These are phyloP conservation scores for Sorex fumeus DNA, from an alignment of 2,113 vertebrate species.

Conservation along the genomic window DNA sequence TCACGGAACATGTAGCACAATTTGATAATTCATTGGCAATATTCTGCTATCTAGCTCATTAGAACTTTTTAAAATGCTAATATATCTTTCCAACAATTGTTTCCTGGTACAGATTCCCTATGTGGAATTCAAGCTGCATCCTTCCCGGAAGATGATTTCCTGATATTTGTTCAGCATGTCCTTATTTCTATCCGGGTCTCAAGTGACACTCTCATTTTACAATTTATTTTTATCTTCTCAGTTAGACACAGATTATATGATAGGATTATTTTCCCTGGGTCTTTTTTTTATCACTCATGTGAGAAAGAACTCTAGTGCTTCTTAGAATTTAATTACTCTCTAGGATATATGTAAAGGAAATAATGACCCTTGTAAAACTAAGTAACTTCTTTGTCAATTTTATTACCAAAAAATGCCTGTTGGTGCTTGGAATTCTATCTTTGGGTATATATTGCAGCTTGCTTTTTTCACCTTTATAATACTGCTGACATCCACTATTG, in stretches of 20 bases:
- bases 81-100: conserved; percentile 67
- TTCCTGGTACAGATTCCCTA: conserved; percentile 68
- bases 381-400: conserved; percentile 64
- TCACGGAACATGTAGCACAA: conserved; percentile 73
- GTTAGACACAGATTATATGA: conserved; percentile 78
- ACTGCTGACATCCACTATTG: conserved; percentile 54
- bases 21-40: conserved; percentile 77
- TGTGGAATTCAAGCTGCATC: conserved; percentile 79
- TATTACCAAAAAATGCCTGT: not conserved
- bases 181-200: conserved; percentile 68
- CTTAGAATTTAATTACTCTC: conserved; percentile 81
- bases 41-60: conserved; percentile 73
- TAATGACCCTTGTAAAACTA: not conserved
- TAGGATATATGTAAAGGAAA: conserved; percentile 80
- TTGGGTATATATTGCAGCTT: not conserved
- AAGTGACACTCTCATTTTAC: conserved; percentile 75
- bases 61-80: conserved; percentile 84
- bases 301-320: conserved; percentile 66
- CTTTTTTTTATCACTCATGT: conserved; percentile 78
- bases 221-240: conserved; percentile 82
- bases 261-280: conserved; percentile 50
- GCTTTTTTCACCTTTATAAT: conserved; percentile 70
- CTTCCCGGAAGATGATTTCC: conserved; percentile 83
- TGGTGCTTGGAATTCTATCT: conserved; percentile 22
- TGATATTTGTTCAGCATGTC: conserved; percentile 81